phyloP scores from a whole-genome alignment of 2,113 vertebrate genomes.

The Crotalus helleri region DNA sequence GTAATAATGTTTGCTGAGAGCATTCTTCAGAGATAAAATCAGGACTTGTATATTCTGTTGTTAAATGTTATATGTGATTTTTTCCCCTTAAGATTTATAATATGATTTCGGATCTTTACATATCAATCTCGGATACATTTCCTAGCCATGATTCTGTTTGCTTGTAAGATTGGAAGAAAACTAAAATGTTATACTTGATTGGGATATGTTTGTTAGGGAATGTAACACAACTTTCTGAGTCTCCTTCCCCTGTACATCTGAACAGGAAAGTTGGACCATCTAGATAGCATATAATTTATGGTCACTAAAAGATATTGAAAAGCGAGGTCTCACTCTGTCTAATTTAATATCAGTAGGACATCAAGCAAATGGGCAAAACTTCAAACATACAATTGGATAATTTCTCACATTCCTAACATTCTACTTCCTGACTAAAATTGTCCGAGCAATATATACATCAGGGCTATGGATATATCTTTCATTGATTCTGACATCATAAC shows the following conservation, averaged over 20 bases:
- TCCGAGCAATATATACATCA: not conserved
- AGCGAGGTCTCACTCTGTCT: not conserved
- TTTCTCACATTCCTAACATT: not conserved
- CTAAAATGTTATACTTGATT: not conserved
- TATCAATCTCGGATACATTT: not conserved
- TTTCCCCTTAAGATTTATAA: not conserved
- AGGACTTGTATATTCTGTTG: not conserved
- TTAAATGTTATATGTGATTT: not conserved
- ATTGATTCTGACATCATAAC: constrained; percentile 7
- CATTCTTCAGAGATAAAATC: not conserved
- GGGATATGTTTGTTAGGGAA: not conserved
- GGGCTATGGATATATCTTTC: constrained; percentile 1
- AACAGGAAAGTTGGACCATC: not conserved
- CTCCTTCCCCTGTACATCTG: not conserved
- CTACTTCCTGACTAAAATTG: constrained; percentile 14
- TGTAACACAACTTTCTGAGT: not conserved
- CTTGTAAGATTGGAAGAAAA: fast-evolving
- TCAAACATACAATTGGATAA: constrained; percentile 35
- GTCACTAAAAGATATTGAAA: not conserved
- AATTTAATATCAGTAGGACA: not conserved
- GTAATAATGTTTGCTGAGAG: constrained; percentile 20
- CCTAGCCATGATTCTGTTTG: not conserved
- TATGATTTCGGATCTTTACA: not conserved
- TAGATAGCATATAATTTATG: not conserved
- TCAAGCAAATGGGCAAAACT: constrained; percentile 19